Evolutionary conservation across 2,113 vertebrate genomes (phyloP), one percentile per base, ranked within the genome.

Genomic region (Phoxinus phoxinus): DNA sequence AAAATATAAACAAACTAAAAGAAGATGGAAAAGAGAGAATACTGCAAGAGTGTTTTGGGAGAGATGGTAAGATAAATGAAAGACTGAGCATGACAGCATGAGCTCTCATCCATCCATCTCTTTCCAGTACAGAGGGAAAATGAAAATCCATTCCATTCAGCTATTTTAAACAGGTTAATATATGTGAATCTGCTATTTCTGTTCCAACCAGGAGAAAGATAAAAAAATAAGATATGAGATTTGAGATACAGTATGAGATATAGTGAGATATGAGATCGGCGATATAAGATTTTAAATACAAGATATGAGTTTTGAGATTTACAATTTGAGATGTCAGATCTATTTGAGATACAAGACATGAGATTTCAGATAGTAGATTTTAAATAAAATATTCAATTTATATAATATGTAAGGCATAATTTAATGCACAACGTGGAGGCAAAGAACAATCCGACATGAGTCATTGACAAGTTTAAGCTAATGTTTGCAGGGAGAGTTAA

Each of bases 141-240:
- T 83, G 87, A 91, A 91, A 90, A 87, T 71, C 19, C 27, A 12
- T 48, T 17, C 56, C 10, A 37, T 76, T 37, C 87, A 90, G 81
- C 88, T 90, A 88, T 86, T 89, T 86, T 46, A 78, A 91, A 89
- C 86, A 83, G 89, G 88, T 91, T 92, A 91, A 67, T 8, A 94
- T 89, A 86, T 89, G 76, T 86, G 73, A 90, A 92, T 92, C 91
- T 91, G 90, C 89, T 90, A 90, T 94, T 92, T 91, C 84, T 89
- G 87, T 86, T 56, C 90, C 89, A 90, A 83, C 88, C 90, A 90
- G 90, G 91, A 93, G 91, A 92, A 93, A 93, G 85, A 91, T 90
- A 12, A 1, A 46, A 46, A 46, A 6, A 51, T 51, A 51, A 51
- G 48, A 51, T 48, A 17, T 51, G 48, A 51, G 48, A 51, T 51